Conservation (phyloP, 2,888 invertebrate genomes). For the Parnassius smintheus region DNA sequence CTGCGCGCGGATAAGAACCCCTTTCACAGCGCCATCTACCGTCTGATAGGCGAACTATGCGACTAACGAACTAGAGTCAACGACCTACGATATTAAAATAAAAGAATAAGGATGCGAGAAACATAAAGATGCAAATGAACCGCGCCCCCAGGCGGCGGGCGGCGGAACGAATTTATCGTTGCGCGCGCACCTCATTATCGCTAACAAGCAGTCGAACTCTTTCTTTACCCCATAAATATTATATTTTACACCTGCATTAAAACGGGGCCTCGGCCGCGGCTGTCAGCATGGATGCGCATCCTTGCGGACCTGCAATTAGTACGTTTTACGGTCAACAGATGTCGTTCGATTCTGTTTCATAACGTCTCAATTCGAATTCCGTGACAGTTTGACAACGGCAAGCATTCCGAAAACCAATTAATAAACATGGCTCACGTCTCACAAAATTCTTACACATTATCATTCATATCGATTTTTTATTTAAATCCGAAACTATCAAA, state of each 20-base stretch:
- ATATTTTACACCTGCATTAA: conserved; percentile 77
- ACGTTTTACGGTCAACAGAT: conserved; percentile 32
- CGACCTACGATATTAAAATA: conserved; percentile 36
- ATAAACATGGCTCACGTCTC: conserved; percentile 10
- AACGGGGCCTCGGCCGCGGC: conserved; percentile 29
- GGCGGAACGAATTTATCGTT: conserved; percentile 68
- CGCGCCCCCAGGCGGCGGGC: conserved; percentile 68
- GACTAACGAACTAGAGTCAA: conserved; percentile 35
- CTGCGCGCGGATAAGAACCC: conserved; percentile 39
- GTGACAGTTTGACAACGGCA: conserved; percentile 9
- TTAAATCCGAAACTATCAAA: neutral
- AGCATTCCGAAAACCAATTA: conserved; percentile 12
- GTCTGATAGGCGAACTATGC: conserved; percentile 45
- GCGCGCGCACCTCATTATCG: conserved; percentile 76
- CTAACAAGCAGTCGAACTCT: conserved; percentile 76
- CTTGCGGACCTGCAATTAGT: conserved; percentile 30
- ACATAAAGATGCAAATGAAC: conserved; percentile 74
- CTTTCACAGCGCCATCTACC: conserved; percentile 59
- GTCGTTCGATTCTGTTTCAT: conserved; percentile 26
- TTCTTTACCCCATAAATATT: conserved; percentile 76
- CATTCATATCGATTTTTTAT: conserved; percentile 14
- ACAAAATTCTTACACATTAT: conserved; percentile 12
- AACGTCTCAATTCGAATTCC: conserved; percentile 14
- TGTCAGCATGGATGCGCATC: conserved; percentile 12
- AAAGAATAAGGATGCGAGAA: conserved; percentile 46